Conservation (phyloP, 2,888 invertebrate species). For the Limnephilus marmoratus region DNA sequence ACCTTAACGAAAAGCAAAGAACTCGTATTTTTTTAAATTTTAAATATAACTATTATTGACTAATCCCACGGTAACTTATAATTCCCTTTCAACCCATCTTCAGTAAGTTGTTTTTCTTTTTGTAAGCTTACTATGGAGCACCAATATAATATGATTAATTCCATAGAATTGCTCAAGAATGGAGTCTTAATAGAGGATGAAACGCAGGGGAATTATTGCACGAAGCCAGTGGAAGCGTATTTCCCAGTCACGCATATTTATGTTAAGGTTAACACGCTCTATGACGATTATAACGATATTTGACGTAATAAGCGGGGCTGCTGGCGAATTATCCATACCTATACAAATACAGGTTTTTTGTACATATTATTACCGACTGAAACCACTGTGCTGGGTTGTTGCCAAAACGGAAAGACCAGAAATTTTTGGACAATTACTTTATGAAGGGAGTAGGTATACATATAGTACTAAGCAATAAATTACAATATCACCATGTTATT, state of each 20-base stretch:
- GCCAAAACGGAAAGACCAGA: background rate
- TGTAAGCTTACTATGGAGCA: too few species aligned
- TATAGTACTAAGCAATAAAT: background rate
- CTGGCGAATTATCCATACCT: background rate
- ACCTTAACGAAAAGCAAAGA: too few species aligned
- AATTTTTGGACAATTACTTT: background rate
- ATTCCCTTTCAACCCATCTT: too few species aligned
- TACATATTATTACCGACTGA: background rate
- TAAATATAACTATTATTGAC: too few species aligned
- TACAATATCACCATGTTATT: background rate
- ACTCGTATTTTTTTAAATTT: too few species aligned
- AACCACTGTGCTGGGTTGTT: background rate
- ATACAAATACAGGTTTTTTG: background rate
- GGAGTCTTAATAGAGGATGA: background rate
- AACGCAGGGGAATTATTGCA: conserved; percentile 26
- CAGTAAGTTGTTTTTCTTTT: too few species aligned
- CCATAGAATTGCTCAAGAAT: background rate
- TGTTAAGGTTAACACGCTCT: conserved; percentile 24
- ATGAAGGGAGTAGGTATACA: background rate
- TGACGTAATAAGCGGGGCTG: conserved; percentile 19
- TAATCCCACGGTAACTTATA: too few species aligned
- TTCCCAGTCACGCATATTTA: conserved; percentile 39
- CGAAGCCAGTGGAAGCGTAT: conserved; percentile 10
- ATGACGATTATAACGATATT: conserved; percentile 42
- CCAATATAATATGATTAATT: background rate